Evolutionary conservation across 2,113 vertebrate species (phyloP).

Genomic region (Cebus imitator): DNA sequence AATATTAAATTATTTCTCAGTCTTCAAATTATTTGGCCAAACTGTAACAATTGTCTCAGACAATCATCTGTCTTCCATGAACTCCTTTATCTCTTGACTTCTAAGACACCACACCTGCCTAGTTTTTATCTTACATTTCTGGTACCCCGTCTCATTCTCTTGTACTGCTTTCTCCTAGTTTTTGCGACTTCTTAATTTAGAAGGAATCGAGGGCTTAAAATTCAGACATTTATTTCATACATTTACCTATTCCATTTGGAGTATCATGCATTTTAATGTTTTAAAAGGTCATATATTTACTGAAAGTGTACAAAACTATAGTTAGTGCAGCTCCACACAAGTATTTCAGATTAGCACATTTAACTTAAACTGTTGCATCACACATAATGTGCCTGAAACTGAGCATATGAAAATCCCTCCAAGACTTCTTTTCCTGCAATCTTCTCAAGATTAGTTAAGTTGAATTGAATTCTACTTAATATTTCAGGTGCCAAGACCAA

Average conservation of each 20-base stretch:
- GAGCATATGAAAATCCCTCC: not conserved
- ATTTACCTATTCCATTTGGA: not conserved
- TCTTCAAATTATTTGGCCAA: not conserved
- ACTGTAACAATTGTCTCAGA: not conserved
- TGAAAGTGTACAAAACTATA: not conserved
- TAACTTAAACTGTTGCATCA: not conserved
- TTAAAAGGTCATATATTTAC: not conserved
- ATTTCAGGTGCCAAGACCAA: not conserved
- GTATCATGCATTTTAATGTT: not conserved
- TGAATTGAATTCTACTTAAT: not conserved
- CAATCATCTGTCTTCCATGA: not conserved
- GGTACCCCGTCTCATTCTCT: not conserved
- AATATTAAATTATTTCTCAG: not conserved
- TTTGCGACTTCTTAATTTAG: not conserved
- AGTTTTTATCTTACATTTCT: not conserved
- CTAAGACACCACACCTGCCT: not conserved
- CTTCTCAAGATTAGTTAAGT: not conserved
- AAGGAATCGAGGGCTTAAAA: not conserved
- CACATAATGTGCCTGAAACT: not conserved
- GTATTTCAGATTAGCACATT: not conserved
- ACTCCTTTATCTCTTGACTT: not conserved
- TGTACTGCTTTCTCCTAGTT: not conserved
- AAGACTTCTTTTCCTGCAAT: not conserved
- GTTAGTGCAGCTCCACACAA: not conserved
- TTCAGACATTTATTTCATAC: not conserved